Base-by-base conservation (phyloP, 2,888 invertebrate species). In the Dusona sp. region DNA sequence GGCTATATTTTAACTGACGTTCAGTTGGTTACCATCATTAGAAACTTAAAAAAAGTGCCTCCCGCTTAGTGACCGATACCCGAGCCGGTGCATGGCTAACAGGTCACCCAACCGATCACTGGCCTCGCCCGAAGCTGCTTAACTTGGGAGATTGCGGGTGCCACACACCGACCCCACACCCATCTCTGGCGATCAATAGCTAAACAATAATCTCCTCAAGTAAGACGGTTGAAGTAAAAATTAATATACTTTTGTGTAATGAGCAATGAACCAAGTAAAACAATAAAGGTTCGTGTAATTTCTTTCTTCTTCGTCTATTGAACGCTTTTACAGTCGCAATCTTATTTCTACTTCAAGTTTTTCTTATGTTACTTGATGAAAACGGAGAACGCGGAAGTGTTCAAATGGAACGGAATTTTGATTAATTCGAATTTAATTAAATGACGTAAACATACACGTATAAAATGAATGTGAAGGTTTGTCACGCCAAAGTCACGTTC, bases 401-500 rank as follows among this genome's bases (percentile, higher is more conserved):
- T 61, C 16, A 1, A 61, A 1, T 61, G 29, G 29, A 29, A 29
- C 25, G 11, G 16, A 29, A 3, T 22, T 61, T 29, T 11, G 29
- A 61, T 61, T 16, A 16, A 61, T 61, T 13, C 6, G 29, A 61
- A 16, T 61, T 16, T 29, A 61, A 29, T 9, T 29, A 6, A 61
- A 29, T 61, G 16, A 61, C 29, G 29, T 16, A 29, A 13, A 22
- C 9, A 13, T 33, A 33, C 25, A 22, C 19, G 9, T 9, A 7
- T 22, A 22, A 33, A 65, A 48, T 22, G n/a, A 42, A 29, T 54
- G 29, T 79, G 42, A 16, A 22, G 51, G 22, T 25, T 51, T 22
- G 51, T 78, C 61, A 22, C 72, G 25, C 16, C n/a, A 64, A 61
- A 72, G 65, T 80, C 25, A n/a, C 29, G 2, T 65, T 42, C n/a